A percentile compares a stretch with the other conserved stretches of the same genome.
Evolutionary conservation across 2,888 invertebrate species (phyloP).

Genomic region (Idaea aversata): DNA sequence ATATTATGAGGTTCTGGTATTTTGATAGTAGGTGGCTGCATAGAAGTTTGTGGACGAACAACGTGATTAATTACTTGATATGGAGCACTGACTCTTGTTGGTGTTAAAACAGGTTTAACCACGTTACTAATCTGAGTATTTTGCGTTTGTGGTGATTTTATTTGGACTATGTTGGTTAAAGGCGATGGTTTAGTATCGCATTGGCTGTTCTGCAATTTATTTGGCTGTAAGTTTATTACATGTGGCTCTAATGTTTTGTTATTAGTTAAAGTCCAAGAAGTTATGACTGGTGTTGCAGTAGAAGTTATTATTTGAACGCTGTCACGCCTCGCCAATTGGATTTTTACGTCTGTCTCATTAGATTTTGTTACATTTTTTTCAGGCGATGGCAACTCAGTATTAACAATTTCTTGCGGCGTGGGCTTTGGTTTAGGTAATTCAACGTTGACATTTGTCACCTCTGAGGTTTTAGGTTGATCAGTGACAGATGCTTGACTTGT

Average conservation of each 20-base stretch:
- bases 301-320: conserved; percentile 58
- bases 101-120: conserved; percentile 55
- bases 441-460: conserved; percentile 10
- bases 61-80: conserved; percentile 73
- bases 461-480: conserved; percentile 10
- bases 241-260: conserved; percentile 69
- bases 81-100: conserved; percentile 59
- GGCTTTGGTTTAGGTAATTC: conserved; percentile 11
- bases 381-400: conserved; percentile 22
- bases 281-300: conserved; percentile 77
- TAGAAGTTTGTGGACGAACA: conserved; percentile 59
- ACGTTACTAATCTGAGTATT: conserved; percentile 49
- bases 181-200: conserved; percentile 62
- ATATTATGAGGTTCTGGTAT: conserved; percentile 80
- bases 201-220: conserved; percentile 48
- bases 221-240: conserved; percentile 56
- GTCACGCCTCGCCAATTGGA: conserved; percentile 59
- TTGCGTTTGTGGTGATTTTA: conserved; percentile 57
- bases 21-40: conserved; percentile 83
- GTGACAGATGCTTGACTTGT: conserved; percentile 51
- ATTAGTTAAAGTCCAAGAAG: conserved; percentile 78
- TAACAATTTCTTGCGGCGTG: conserved; percentile 9
- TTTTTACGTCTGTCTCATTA: conserved; percentile 54
- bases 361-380: conserved; percentile 50
- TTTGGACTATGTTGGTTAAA: conserved; percentile 69